Percentiles rank a stretch among this genome's conserved stretches.
These are phyloP conservation scores for Hestina assimilis DNA, from an alignment of 1,140 invertebrate genomes.

Conservation along the genomic window DNA sequence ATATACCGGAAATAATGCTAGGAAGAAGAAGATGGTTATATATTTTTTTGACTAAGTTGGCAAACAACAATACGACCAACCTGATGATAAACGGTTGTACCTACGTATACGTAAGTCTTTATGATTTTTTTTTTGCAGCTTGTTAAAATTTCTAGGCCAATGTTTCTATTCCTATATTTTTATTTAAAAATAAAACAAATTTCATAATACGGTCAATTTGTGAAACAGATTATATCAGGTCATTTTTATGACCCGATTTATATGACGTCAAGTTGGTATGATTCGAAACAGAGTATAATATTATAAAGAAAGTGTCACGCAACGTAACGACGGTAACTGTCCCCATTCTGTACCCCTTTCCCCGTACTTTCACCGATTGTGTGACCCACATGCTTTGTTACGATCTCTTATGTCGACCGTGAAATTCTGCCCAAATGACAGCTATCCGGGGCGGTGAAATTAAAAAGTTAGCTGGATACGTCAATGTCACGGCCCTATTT, in stretches of 20 bases:
- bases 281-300: conserved; percentile 10
- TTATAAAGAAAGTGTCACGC: conserved; percentile 57
- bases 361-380: conserved; percentile 50
- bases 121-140: too few relatives aligned
- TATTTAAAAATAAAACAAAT: too few relatives aligned
- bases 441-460: conserved; percentile 20
- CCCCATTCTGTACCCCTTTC: conserved; percentile 50
- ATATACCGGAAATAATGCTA: too few relatives aligned
- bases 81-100: too few relatives aligned
- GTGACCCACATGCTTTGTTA: conserved; percentile 37
- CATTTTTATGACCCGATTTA: conserved; percentile 8
- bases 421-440: conserved; percentile 30
- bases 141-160: too few relatives aligned
- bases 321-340: conserved; percentile 55
- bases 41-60: too few relatives aligned
- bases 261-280: conserved; percentile 15
- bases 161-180: too few relatives aligned
- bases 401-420: conserved; percentile 42
- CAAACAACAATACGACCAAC: too few relatives aligned
- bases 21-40: too few relatives aligned
- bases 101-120: too few relatives aligned
- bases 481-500: conserved; percentile 1
- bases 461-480: conserved; percentile 16
- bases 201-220: too few relatives aligned
- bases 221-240: too few relatives aligned